phyloP scores from a whole-genome alignment of 2,797 vertebrate species.

The Ctenosaura bakeri region DNA sequence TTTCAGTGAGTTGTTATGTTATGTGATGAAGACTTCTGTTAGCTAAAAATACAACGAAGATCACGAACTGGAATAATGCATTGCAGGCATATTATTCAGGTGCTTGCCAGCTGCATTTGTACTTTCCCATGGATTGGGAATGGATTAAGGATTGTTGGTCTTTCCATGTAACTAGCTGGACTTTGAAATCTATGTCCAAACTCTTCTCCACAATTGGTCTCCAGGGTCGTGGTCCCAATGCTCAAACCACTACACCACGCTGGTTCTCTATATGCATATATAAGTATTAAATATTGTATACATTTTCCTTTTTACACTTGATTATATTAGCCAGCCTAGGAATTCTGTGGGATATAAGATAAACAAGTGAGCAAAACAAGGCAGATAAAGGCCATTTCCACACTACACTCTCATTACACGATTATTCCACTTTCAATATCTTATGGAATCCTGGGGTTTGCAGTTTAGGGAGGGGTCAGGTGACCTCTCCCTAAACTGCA shows the following conservation, averaged over 20 bases:
- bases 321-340: background rate
- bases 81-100: background rate
- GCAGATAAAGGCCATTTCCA: too few relatives aligned
- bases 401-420: too few relatives aligned
- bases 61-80: too few relatives aligned
- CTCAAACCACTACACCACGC: too few relatives aligned
- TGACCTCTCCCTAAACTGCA: too few relatives aligned
- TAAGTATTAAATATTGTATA: background rate
- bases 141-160: background rate
- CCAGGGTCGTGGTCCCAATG: too few relatives aligned
- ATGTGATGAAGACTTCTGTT: background rate
- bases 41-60: background rate
- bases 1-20: background rate
- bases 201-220: background rate
- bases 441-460: too few relatives aligned
- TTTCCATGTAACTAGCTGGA: background rate
- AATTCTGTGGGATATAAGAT: background rate
- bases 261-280: too few relatives aligned
- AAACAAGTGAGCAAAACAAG: background rate
- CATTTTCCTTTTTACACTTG: background rate
- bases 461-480: too few relatives aligned
- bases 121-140: background rate
- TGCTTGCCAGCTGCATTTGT: background rate
- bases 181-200: background rate
- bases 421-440: too few relatives aligned